phyloP scores from a whole-genome alignment of 2,113 vertebrate genomes.

The Mus pahari region DNA sequence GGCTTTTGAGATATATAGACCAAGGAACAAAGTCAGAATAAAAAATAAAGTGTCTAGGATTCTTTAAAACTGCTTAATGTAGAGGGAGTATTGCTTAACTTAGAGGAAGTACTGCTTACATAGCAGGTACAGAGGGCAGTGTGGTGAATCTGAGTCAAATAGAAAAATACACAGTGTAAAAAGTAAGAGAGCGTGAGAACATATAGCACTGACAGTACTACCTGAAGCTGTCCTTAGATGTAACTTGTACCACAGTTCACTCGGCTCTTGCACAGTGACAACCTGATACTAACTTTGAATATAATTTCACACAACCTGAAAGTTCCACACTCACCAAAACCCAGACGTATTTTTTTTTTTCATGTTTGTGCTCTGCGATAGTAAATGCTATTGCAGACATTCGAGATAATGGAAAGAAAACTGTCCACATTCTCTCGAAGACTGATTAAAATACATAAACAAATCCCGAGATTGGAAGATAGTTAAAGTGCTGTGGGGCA shows the following conservation, averaged over 20 bases:
- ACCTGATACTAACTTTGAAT: neutral
- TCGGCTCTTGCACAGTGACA: no score
- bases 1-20: neutral
- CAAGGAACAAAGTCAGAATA: neutral
- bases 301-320: neutral
- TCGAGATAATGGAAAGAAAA: neutral
- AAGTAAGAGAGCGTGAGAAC: neutral
- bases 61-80: neutral
- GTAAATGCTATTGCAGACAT: neutral
- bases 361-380: neutral
- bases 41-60: neutral
- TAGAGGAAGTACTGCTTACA: neutral
- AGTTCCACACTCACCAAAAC: neutral
- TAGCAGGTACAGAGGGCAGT: neutral
- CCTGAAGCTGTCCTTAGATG: neutral
- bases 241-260: neutral
- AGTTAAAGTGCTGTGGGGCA: neutral
- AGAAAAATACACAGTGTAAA: neutral
- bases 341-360: neutral
- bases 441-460: neutral
- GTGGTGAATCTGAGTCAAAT: neutral
- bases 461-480: neutral
- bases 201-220: neutral
- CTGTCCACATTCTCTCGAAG: neutral
- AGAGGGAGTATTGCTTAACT: no score